Evolutionary conservation across 1,140 invertebrate genomes (phyloP).

Genomic region (Plodia interpunctella): DNA sequence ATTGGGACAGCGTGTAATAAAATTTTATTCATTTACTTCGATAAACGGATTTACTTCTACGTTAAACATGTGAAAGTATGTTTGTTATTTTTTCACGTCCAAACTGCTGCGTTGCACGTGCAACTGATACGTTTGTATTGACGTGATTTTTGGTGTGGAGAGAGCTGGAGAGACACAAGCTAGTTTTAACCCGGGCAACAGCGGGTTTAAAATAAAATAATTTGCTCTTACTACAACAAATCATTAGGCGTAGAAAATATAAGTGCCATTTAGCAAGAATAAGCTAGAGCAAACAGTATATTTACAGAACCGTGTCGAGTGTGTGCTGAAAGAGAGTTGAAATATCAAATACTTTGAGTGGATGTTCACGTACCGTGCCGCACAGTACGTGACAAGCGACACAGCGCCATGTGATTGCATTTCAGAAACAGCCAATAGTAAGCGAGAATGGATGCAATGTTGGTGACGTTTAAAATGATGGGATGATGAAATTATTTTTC

Average conservation of each 20-base stretch:
- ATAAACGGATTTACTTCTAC: too few species aligned
- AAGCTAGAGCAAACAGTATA: background rate
- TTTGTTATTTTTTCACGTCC: too few species aligned
- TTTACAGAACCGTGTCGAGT: background rate
- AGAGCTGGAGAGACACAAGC: too few species aligned
- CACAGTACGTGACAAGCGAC: background rate
- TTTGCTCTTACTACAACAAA: too few species aligned
- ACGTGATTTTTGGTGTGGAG: too few species aligned
- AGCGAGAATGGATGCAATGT: background rate
- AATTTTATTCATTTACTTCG: background rate
- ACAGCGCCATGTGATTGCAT: background rate
- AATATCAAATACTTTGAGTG: slow-evolving; percentile 11
- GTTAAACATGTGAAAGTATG: too few species aligned
- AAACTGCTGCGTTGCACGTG: too few species aligned
- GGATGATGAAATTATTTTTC: background rate
- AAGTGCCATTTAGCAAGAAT: background rate
- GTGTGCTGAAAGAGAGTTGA: slow-evolving; percentile 6
- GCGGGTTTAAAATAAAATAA: too few species aligned
- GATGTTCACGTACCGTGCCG: background rate
- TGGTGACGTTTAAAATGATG: background rate
- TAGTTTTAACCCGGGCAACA: too few species aligned
- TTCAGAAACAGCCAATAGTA: background rate
- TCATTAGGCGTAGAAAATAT: background rate
- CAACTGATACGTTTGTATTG: too few species aligned
- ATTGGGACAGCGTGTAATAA: background rate